phyloP scores from a whole-genome alignment of 2,113 vertebrate genomes.

The Edolisoma coerulescens region DNA sequence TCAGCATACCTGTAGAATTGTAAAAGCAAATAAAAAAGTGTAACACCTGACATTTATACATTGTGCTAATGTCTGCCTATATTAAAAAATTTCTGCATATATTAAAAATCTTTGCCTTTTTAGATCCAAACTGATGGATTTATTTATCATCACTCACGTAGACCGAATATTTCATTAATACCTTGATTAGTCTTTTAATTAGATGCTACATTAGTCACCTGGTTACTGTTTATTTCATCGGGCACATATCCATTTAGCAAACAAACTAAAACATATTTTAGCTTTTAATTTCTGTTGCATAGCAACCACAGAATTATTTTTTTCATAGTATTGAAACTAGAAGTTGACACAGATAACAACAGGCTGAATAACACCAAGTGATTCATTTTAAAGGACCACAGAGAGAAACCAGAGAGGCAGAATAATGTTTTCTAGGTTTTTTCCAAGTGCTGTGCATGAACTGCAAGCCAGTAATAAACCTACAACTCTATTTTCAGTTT shows the following conservation, averaged over 20 bases:
- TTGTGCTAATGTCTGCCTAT: not conserved
- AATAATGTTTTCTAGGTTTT: not conserved
- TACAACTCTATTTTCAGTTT: conserved; percentile 27
- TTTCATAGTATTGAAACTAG: not conserved
- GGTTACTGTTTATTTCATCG: conserved; percentile 35
- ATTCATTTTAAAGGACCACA: not conserved
- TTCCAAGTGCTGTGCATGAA: not conserved
- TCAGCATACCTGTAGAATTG: not conserved
- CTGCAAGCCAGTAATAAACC: conserved; percentile 15
- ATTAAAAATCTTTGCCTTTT: not conserved
- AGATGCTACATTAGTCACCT: conserved; percentile 32
- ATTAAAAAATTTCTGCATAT: not conserved
- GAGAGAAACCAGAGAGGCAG: not conserved
- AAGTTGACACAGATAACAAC: conserved; percentile 20
- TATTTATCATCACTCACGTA: not conserved
- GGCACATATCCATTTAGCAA: not conserved
- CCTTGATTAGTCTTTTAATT: conserved; percentile 29
- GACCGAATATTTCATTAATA: conserved; percentile 12
- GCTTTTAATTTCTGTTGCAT: conserved; percentile 2
- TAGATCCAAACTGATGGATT: not conserved
- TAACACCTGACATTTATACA: not conserved
- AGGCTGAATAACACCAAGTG: not conserved
- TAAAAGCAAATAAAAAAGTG: not conserved
- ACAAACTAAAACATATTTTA: conserved; percentile 23
- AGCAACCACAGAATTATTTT: conserved; percentile 12